phyloP scores from a whole-genome alignment of 2,113 vertebrate genomes.

The Aramus guarauna region DNA sequence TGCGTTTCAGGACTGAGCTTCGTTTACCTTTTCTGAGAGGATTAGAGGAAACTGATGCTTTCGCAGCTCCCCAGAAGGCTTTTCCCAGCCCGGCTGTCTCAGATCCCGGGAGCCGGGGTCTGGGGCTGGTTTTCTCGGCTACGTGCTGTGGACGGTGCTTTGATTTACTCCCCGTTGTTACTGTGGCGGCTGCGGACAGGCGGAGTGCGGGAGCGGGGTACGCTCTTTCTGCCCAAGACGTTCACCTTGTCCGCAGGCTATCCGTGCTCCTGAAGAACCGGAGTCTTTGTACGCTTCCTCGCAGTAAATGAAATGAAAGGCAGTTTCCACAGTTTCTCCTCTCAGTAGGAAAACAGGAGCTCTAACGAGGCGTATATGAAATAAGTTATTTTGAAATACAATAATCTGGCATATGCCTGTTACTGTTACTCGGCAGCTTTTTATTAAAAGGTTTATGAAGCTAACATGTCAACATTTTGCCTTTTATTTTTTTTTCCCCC shows the following conservation, averaged over 20 bases:
- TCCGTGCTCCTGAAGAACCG: background rate
- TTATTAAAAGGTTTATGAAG: background rate
- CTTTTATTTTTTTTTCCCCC: background rate
- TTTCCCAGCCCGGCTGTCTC: background rate
- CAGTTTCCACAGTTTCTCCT: background rate
- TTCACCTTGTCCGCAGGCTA: background rate
- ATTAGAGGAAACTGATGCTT: background rate
- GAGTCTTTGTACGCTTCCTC: background rate
- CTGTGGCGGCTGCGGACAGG: background rate
- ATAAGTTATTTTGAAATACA: background rate
- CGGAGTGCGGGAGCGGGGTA: background rate
- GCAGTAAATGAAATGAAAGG: background rate
- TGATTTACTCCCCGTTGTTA: background rate
- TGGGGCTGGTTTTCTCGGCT: background rate
- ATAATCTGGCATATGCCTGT: background rate
- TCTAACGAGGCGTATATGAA: background rate
- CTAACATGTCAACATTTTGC: background rate
- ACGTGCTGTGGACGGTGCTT: background rate
- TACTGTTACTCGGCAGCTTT: background rate
- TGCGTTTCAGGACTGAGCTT: background rate
- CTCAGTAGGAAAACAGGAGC: background rate
- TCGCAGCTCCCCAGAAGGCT: background rate
- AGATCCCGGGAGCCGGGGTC: background rate
- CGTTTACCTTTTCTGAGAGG: background rate
- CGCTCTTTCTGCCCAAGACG: background rate